Evolutionary conservation across 1,140 invertebrate genomes (phyloP).

Genomic region (Globodera ellingtonae): DNA sequence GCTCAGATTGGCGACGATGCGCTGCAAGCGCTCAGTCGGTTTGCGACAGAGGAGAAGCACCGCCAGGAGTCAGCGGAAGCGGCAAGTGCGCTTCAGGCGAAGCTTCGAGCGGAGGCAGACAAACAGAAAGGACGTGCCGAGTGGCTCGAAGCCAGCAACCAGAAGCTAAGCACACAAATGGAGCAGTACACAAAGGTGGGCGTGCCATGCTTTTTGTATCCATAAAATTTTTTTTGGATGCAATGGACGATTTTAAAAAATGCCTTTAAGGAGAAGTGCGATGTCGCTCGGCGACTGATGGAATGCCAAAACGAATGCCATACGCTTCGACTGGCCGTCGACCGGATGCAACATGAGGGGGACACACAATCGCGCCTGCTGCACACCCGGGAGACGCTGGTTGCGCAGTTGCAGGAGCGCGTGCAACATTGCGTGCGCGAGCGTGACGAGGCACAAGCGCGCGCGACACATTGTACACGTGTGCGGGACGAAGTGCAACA

Average conservation of each 20-base stretch:
- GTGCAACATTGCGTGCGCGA: not conserved
- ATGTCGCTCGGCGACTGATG: not conserved
- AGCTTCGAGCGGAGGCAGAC: not conserved
- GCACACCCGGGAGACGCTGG: not conserved
- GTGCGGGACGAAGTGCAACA: not conserved
- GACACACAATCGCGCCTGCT: not conserved
- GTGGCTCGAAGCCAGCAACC: not conserved
- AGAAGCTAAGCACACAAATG: not conserved
- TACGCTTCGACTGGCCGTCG: not conserved
- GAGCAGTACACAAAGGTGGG: not conserved
- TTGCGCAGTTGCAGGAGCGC: not conserved
- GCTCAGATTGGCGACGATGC: not conserved
- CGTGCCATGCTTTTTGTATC: too few species aligned
- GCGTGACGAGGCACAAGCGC: not conserved
- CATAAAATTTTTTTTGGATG: too few species aligned
- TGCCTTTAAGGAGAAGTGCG: not conserved
- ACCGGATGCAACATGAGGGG: not conserved
- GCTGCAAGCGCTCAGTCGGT: not conserved
- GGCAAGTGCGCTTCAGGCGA: not conserved
- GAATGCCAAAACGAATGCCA: slow-evolving; percentile 5
- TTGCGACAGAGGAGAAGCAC: not conserved
- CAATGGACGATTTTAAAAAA: too few species aligned
- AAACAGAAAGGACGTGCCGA: not conserved
- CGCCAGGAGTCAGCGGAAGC: not conserved
- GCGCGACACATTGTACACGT: not conserved